These are phyloP conservation scores for Clarias magur DNA, from an alignment of 2,113 vertebrate genomes.

Conservation along the genomic window DNA sequence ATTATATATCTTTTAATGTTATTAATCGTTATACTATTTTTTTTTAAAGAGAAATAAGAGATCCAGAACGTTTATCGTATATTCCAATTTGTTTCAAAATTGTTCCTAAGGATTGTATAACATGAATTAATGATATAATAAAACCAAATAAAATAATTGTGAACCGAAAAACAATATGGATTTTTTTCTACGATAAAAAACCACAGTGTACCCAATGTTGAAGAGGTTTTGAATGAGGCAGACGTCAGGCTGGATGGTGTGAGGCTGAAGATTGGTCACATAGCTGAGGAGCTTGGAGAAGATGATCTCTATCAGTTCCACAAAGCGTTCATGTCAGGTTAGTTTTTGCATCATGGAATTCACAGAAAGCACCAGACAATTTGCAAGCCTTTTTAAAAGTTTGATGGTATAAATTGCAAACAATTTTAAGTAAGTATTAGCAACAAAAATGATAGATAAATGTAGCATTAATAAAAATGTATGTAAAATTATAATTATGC, in stretches of 20 bases:
- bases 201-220: slow-evolving; percentile 80
- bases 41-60: not conserved
- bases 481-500: not conserved
- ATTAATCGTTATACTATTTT: not conserved
- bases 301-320: slow-evolving; percentile 94
- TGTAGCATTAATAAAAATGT: not conserved
- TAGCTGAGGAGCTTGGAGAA: slow-evolving; percentile 88
- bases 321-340: slow-evolving; percentile 89
- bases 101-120: not conserved
- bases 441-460: not conserved
- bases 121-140: not conserved
- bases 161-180: not conserved
- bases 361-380: not conserved
- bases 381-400: not conserved
- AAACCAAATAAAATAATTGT: not conserved
- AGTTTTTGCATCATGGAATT: slow-evolving; percentile 38
- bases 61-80: not conserved
- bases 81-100: not conserved
- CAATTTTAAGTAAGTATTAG: not conserved
- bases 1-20: not conserved
- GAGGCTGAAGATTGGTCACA: slow-evolving; percentile 85
- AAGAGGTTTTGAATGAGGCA: slow-evolving; percentile 86
- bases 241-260: slow-evolving; percentile 85
- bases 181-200: slow-evolving; percentile 1
- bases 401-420: not conserved